These are phyloP conservation scores for Tetrao urogallus DNA, from an alignment of 2,113 vertebrate genomes.

Conservation along the genomic window DNA sequence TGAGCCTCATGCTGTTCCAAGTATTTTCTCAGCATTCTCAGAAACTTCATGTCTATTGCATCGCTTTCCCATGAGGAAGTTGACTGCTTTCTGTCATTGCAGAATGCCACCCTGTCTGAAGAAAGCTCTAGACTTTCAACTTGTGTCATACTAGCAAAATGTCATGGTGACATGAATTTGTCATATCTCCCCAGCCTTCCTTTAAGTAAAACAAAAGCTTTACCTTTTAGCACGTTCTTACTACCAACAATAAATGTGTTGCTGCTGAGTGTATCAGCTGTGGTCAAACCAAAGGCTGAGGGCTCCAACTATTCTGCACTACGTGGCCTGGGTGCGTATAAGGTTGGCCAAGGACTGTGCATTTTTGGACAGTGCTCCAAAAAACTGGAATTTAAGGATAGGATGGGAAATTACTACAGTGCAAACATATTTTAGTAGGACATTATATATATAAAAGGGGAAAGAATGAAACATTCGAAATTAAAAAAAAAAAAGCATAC, in stretches of 20 bases:
- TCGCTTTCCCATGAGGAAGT: not conserved
- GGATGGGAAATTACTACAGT: not conserved
- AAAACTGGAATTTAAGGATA: not conserved
- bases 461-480: not conserved
- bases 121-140: not conserved
- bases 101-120: not conserved
- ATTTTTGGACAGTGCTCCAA: not conserved
- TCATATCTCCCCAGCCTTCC: not conserved
- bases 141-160: not conserved
- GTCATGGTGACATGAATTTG: not conserved
- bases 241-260: not conserved
- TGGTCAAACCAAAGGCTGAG: not conserved
- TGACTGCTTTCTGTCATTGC: not conserved
- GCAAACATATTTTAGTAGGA: not conserved
- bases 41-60: not conserved
- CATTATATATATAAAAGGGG: accelerated
- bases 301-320: not conserved
- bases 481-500: not conserved
- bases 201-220: not conserved
- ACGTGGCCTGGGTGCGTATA: not conserved
- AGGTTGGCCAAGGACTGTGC: not conserved
- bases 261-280: not conserved
- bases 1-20: not conserved
- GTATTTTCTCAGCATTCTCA: not conserved
- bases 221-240: not conserved